Conservation (phyloP, 2,888 invertebrate genomes). For the Frankliniella fusca region DNA sequence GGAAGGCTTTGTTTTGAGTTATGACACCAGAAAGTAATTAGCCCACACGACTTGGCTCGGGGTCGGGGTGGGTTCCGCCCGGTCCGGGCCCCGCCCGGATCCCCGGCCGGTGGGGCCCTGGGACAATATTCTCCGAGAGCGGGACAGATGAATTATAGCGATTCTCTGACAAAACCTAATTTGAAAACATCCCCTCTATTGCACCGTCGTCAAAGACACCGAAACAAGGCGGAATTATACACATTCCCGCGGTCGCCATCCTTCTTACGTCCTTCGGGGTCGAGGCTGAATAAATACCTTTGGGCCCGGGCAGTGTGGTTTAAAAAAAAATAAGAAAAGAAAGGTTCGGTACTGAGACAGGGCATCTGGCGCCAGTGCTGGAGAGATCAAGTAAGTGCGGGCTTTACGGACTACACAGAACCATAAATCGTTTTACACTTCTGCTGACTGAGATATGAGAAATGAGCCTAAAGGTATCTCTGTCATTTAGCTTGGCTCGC, state of each 20-base stretch:
- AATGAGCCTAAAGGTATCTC: no score
- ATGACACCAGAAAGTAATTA: conserved; percentile 23
- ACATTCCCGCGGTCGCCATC: not conserved
- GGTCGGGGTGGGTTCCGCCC: no score
- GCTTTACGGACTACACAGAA: no score
- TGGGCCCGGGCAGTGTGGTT: not conserved
- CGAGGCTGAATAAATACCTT: not conserved
- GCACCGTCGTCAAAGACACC: conserved; percentile 20
- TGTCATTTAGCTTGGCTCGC: no score
- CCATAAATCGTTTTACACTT: no score
- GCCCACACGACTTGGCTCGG: not conserved
- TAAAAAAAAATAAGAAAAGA: no score
- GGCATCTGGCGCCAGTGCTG: no score
- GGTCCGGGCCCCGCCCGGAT: not conserved
- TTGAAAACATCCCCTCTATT: conserved; percentile 23
- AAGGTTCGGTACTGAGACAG: not conserved
- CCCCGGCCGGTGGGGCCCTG: not conserved
- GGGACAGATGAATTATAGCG: conserved; percentile 10
- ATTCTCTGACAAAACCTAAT: conserved; percentile 19
- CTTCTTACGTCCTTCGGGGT: no score
- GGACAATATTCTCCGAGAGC: not conserved
- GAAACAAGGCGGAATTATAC: conserved; percentile 16
- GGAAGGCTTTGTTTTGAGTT: conserved; percentile 14
- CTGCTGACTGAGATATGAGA: no score
- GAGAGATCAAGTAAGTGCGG: no score